Conservation (phyloP, 2,113 vertebrate species). For the Ammodytes marinus region DNA sequence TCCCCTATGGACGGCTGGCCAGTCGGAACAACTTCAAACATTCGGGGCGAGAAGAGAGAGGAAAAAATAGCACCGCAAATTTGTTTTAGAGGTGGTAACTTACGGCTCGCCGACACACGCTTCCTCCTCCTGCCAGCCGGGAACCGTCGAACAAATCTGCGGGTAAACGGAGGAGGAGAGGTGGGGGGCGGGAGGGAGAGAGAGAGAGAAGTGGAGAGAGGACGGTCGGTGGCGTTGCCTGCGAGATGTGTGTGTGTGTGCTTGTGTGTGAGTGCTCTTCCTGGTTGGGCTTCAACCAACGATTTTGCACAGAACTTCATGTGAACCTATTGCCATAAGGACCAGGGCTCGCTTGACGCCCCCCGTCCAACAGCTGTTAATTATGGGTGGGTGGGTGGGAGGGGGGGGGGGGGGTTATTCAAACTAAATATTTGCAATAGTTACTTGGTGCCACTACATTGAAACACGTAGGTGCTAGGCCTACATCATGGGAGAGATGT, state of each 20-base stretch:
- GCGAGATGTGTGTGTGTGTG: conserved; percentile 51
- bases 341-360: conserved; percentile 52
- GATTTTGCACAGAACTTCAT: conserved; percentile 77
- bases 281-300: conserved; percentile 78
- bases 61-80: background rate
- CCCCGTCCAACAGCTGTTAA: conserved; percentile 55
- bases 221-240: conserved; percentile 73
- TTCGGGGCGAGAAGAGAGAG: conserved; percentile 36
- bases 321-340: conserved; percentile 67
- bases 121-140: conserved; percentile 60
- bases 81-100: conserved; percentile 61
- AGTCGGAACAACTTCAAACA: conserved; percentile 76
- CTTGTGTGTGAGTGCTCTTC: conserved; percentile 66
- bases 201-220: conserved; percentile 74
- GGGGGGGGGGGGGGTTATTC: background rate
- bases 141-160: conserved; percentile 65
- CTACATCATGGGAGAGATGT: conserved; percentile 57
- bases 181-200: conserved; percentile 51
- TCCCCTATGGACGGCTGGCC: conserved; percentile 55
- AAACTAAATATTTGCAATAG: conserved; percentile 28
- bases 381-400: no score
- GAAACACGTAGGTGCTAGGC: background rate
- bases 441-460: conserved; percentile 53
- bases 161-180: background rate
- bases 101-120: conserved; percentile 65